Evolutionary conservation across 2,113 vertebrate species (phyloP).

Genomic region (Dicrurus megarhynchus): DNA sequence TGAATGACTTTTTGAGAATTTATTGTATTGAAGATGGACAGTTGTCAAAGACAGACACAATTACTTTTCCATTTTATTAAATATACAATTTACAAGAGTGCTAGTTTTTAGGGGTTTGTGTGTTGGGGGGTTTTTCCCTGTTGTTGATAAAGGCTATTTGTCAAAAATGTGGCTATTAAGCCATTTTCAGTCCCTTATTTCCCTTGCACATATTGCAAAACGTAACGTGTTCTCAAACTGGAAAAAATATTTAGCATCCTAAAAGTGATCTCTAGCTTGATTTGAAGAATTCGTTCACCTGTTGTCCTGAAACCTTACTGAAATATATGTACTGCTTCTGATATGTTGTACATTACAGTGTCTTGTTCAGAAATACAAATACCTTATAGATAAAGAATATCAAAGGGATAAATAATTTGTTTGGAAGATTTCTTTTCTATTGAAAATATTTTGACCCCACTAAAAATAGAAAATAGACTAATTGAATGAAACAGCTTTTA

Average conservation of each 20-base stretch:
- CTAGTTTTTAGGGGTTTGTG: background rate
- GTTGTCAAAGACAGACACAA: background rate
- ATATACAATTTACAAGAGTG: background rate
- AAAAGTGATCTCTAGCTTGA: background rate
- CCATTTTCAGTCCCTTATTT: background rate
- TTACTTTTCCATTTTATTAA: background rate
- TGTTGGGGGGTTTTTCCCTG: rapidly evolving
- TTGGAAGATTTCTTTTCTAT: background rate
- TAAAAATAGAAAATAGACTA: background rate
- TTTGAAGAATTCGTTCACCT: background rate
- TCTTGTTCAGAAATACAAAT: background rate
- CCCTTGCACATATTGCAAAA: background rate
- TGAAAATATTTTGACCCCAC: background rate
- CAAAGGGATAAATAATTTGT: background rate
- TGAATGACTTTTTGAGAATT: background rate
- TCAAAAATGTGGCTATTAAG: background rate
- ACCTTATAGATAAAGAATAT: background rate
- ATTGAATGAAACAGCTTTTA: background rate
- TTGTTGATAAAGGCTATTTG: background rate
- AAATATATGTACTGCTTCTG: background rate
- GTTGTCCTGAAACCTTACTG: background rate
- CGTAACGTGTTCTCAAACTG: background rate
- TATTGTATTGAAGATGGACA: background rate
- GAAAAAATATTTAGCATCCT: background rate
- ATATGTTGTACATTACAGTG: background rate